Base-by-base conservation (phyloP, 2,113 vertebrate species). In the Hypomesus transpacificus region DNA sequence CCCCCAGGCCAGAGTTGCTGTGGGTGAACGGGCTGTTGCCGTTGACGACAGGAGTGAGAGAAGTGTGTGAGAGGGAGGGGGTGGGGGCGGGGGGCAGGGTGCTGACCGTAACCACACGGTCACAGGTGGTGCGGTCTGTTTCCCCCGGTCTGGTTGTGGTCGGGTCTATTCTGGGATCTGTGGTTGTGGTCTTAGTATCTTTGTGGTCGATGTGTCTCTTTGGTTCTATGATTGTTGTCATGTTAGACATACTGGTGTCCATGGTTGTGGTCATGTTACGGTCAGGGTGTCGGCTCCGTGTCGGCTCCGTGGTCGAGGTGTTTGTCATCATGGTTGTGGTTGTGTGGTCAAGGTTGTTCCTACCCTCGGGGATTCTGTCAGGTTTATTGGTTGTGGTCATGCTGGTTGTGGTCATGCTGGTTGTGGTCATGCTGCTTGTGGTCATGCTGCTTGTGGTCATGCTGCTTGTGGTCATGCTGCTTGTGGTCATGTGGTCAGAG, bases 11-110 rank as follows among this genome's bases (percentile, higher is more conserved):
- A 0, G 74, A 64, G 0, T 56, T 59, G 63, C 65, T 13, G 58
- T 83, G 81, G 18, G 3, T 72, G 28, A 93, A 83, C 3, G 85
- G 86, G 70, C 92, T 92, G 24, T 94, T 92, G 0, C 86, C 34
- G 3, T 34, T 68, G 17, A 71, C 52, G 28, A 78, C 46, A 0
- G 71, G 21, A 21, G 63, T 89, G 80, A 80, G 91, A 17, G 69
- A 54, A 17, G 22, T 63, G 60, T 18, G 28, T 4, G 58, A 65
- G 20, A 26, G 22, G 1, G 60, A 62, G 7, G 70, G 70, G 0
- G 2, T 66, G 83, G 64, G 80, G 0, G 2, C 65, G 83, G 64
- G 80, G 86, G 14, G 0, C 18, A 69, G 77, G 82, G 75, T 2
- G 91, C 88, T 34, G 31, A 34, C 5, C 31, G 7, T 34, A 7